Evolutionary conservation across 2,797 vertebrate genomes (phyloP).

Genomic region (Gallinago stenura): DNA sequence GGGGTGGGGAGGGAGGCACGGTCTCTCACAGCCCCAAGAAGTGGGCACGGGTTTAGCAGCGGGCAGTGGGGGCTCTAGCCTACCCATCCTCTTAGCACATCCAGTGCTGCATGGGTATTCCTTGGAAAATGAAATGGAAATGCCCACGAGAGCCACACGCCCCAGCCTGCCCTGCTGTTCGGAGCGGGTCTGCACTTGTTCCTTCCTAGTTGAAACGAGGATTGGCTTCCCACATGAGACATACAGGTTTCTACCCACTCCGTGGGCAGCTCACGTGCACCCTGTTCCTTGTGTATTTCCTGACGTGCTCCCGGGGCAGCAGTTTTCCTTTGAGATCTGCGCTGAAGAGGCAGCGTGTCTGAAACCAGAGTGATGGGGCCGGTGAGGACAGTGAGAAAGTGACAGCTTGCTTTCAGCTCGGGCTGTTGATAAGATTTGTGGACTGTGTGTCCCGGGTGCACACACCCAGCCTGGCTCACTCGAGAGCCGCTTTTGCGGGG

Average conservation of each 20-base stretch:
- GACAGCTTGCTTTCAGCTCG: neutral
- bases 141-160: neutral
- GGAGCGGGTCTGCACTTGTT: neutral
- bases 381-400: neutral
- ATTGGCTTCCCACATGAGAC: neutral
- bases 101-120: neutral
- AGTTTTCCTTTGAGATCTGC: neutral
- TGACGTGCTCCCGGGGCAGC: neutral
- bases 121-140: neutral
- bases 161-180: neutral
- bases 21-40: neutral
- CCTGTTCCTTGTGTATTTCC: neutral
- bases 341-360: neutral
- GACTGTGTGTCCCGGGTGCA: neutral
- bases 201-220: neutral
- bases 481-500: neutral
- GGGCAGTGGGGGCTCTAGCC: neutral
- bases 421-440: neutral
- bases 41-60: neutral
- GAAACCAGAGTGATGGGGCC: neutral
- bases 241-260: neutral
- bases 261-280: neutral
- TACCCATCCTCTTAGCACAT: neutral
- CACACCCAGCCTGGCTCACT: neutral
- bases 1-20: neutral